A percentile compares a stretch with the other conserved stretches of the same genome.
These are phyloP conservation scores for Trichonephila inaurata DNA, from an alignment of 1,140 invertebrate genomes.

Conservation along the genomic window DNA sequence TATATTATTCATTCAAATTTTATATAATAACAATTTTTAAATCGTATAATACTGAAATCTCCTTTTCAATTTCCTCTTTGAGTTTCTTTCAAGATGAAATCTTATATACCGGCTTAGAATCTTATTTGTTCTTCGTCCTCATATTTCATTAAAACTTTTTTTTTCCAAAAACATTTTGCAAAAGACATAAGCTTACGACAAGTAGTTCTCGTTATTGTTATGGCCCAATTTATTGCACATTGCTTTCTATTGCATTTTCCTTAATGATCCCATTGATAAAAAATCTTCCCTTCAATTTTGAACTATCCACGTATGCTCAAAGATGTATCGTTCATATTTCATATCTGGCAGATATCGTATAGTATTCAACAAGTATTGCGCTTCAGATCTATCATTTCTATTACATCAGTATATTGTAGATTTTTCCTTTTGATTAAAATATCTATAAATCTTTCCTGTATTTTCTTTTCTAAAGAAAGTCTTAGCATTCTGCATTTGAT, in stretches of 20 bases:
- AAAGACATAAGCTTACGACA: not conserved
- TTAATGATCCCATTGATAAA: not conserved
- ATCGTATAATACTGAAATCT: not conserved
- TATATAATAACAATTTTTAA: too few species aligned
- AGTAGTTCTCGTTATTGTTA: constrained; percentile 26
- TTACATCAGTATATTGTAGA: not conserved
- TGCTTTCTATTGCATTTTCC: not conserved
- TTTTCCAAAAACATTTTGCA: not conserved
- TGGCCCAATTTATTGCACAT: not conserved
- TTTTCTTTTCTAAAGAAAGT: too few species aligned
- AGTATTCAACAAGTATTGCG: not conserved
- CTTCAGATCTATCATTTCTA: not conserved
- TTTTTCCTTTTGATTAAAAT: not conserved
- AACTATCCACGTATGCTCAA: not conserved
- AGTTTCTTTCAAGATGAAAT: not conserved
- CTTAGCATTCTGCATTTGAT: too few species aligned
- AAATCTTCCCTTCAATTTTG: not conserved
- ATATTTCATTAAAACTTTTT: not conserved
- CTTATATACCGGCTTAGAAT: not conserved
- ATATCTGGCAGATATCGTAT: not conserved
- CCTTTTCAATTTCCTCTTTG: not conserved
- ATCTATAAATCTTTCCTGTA: not conserved
- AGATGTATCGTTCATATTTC: not conserved
- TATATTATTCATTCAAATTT: too few species aligned
- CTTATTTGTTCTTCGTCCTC: not conserved